These are phyloP conservation scores for Ochotona princeps DNA, from an alignment of 2,113 vertebrate genomes.

Conservation along the genomic window DNA sequence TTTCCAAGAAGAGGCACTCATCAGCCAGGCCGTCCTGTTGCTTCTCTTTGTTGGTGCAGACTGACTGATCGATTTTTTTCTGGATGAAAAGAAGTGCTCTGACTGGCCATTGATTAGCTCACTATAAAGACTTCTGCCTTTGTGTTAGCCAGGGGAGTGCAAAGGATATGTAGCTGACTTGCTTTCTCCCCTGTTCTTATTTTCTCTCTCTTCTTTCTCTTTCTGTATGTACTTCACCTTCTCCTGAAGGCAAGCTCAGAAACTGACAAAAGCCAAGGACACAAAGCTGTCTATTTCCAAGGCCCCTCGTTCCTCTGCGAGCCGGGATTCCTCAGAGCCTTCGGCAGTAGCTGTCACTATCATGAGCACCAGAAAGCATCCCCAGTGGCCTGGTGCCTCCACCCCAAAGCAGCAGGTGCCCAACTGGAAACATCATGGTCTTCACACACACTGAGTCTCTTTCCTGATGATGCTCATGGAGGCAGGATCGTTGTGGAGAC, in stretches of 20 bases:
- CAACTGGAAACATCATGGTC: not conserved
- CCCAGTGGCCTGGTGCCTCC: not conserved
- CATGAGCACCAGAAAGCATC: not conserved
- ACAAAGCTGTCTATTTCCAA: not conserved
- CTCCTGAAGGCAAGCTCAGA: conserved; percentile 5
- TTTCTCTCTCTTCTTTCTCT: no score
- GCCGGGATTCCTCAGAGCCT: not conserved
- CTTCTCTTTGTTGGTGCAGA: conserved; percentile 33
- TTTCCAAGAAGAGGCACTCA: conserved; percentile 50
- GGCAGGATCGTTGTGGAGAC: not conserved
- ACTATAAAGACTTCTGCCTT: conserved; percentile 51
- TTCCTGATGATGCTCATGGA: not conserved
- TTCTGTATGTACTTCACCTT: not conserved
- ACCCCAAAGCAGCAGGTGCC: not conserved
- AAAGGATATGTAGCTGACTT: not conserved
- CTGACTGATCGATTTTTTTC: conserved; percentile 68
- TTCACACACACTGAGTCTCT: not conserved
- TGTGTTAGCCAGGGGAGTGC: conserved; percentile 43
- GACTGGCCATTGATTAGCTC: conserved; percentile 50
- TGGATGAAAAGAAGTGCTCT: conserved; percentile 35
- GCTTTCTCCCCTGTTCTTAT: no score
- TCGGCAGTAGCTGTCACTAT: not conserved
- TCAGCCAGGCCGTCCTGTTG: not conserved
- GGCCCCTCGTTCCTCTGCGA: not conserved
- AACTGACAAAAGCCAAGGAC: not conserved